Conservation (phyloP, 2,888 invertebrate genomes). For the Phaedon cochleariae region DNA sequence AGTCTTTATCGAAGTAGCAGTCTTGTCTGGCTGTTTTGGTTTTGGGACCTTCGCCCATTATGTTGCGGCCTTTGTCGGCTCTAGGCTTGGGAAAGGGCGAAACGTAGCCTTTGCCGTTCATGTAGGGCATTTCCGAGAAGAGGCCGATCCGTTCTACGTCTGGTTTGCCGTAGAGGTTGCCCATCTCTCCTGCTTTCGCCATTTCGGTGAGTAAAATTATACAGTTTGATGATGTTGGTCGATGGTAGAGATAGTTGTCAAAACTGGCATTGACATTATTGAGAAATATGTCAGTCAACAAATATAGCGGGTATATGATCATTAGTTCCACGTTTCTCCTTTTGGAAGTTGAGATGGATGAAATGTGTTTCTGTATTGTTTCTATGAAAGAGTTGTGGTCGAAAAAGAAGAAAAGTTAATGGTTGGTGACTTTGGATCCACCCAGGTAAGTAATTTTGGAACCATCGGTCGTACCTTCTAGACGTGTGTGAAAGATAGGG, state of each 20-base stretch:
- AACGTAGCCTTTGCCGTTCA: slow-evolving; percentile 56
- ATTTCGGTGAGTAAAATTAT: background rate
- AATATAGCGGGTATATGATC: no score
- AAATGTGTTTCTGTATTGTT: no score
- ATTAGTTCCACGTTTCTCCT: no score
- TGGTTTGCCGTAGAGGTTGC: slow-evolving; percentile 52
- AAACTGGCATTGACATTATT: no score
- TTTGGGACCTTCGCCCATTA: slow-evolving; percentile 56
- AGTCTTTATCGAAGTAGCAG: slow-evolving; percentile 63
- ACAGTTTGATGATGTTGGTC: no score
- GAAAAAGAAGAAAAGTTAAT: slow-evolving; percentile 57
- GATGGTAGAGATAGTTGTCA: no score
- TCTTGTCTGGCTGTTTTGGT: slow-evolving; percentile 58
- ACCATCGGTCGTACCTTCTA: no score
- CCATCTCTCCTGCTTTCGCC: slow-evolving; percentile 19
- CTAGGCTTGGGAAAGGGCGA: slow-evolving; percentile 46
- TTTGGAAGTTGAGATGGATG: no score
- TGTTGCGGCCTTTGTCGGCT: slow-evolving; percentile 50
- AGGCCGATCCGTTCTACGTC: slow-evolving; percentile 62
- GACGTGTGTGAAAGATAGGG: slow-evolving; percentile 60
- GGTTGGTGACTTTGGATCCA: slow-evolving; percentile 51
- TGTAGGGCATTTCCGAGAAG: slow-evolving; percentile 61
- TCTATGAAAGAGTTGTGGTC: slow-evolving; percentile 58
- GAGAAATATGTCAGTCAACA: no score
- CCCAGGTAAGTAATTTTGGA: no score